Base-by-base conservation (phyloP, 1,140 invertebrate species). In the Neodiprion lecontei region DNA sequence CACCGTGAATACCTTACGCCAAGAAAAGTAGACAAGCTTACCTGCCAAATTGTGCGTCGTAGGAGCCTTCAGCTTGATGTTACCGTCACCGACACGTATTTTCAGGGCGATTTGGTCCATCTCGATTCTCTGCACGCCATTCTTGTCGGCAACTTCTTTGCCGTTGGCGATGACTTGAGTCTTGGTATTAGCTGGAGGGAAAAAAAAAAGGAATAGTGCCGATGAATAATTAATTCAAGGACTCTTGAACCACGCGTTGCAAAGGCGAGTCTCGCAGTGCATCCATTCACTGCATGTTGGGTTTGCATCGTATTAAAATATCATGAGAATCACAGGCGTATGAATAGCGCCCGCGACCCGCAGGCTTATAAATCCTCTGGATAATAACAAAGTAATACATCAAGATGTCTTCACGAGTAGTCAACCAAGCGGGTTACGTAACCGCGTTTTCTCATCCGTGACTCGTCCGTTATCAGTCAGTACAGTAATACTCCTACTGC, bases 61-160 rank as follows among this genome's bases (percentile, higher is more conserved):
- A 76, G 74, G 88, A 84, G 74, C 77, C 69, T 82, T 85, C 7
- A 93, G 79, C 72, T 87, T 89, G n/a, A 92, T 88, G 68, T 90
- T 90, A 23, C 91, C 92, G 79, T 91, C 85, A 0, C 90, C 90
- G 8, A 94, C 89, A 77, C 89, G 91, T 21, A 93, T 85, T 83
- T 93, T 93, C 3, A 90, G 88, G 11, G 89, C 82, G 1, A 93
- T 82, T 75, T 91, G 92, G 48, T 92, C 90, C 0, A 92, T 81
- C 76, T 91, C 89, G 48, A 93, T 85, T 77, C 91, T 92, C 53
- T 91, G 86, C 1, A 91, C 85, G 0, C 91, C 91, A 40, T 92
- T 91, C 75, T 91, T 91, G 28, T 89, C 85, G 2, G 88, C 87
- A 0, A 89, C 84, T 77, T 88, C 81, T 72, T 93, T 93, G 0